Evolutionary conservation across 2,113 vertebrate genomes (phyloP).

Genomic region (Sapajus apella): DNA sequence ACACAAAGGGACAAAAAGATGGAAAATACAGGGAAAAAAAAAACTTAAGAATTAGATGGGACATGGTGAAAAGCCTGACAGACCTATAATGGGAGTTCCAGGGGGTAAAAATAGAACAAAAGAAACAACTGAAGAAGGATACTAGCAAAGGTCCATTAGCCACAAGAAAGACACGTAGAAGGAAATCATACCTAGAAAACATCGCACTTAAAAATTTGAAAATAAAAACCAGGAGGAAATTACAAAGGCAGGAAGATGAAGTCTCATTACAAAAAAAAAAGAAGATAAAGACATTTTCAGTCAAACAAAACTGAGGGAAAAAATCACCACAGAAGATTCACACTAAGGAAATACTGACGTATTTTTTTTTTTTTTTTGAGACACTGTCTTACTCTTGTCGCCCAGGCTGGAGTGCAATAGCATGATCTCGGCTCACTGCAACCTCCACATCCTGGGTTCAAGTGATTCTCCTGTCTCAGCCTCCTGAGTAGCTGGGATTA

Average conservation of each 20-base stretch:
- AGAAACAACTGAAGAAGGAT: background rate
- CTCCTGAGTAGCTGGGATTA: no score
- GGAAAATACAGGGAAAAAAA: background rate
- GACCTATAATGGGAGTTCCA: background rate
- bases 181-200: background rate
- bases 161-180: background rate
- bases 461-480: no score
- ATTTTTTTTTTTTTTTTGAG: no score
- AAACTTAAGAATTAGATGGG: background rate
- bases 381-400: no score
- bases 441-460: no score
- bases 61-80: background rate
- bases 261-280: background rate
- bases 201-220: background rate
- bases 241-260: background rate
- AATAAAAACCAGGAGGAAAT: background rate
- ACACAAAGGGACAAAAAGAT: background rate
- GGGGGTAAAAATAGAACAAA: background rate
- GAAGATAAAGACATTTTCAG: background rate
- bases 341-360: background rate
- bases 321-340: background rate
- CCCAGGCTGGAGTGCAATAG: no score
- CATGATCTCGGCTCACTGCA: no score
- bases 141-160: background rate
- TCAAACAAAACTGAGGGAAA: background rate